Evolutionary conservation across 2,888 invertebrate species (phyloP).

Genomic region (Idaea straminata): DNA sequence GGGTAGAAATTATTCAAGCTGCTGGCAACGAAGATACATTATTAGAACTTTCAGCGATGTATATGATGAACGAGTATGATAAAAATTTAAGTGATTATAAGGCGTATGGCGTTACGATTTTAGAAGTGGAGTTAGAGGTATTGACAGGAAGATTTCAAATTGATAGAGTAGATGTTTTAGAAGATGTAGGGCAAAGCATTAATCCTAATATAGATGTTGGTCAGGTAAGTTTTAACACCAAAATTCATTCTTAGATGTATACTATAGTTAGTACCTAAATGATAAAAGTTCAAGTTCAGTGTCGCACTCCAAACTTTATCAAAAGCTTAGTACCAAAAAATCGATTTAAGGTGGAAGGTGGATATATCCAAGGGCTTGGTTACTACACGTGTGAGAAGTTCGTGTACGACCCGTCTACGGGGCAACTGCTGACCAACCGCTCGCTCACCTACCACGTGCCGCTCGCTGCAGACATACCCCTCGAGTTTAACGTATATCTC

Average conservation of each 20-base stretch:
- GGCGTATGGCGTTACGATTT: slow-evolving; percentile 80
- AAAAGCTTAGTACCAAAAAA: too few relatives aligned
- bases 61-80: slow-evolving; percentile 80
- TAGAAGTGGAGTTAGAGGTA: slow-evolving; percentile 85
- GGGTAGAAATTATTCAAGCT: slow-evolving; percentile 79
- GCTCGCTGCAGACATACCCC: slow-evolving; percentile 84
- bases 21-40: slow-evolving; percentile 66
- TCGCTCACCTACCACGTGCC: slow-evolving; percentile 87
- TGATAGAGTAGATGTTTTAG: slow-evolving; percentile 82
- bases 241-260: background rate
- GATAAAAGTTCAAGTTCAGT: background rate
- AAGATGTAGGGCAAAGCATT: slow-evolving; percentile 84
- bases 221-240: slow-evolving; percentile 62
- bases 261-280: background rate
- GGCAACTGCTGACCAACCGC: slow-evolving; percentile 83
- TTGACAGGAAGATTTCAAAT: slow-evolving; percentile 84
- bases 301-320: background rate
- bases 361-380: slow-evolving; percentile 85
- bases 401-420: slow-evolving; percentile 79
- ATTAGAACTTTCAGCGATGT: slow-evolving; percentile 81
- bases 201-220: slow-evolving; percentile 85
- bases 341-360: slow-evolving; percentile 81
- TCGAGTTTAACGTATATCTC: slow-evolving; percentile 82
- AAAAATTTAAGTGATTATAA: slow-evolving; percentile 72
- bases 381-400: slow-evolving; percentile 86